Conservation (phyloP, 2,113 vertebrate genomes). For the Oryzias woworae region DNA sequence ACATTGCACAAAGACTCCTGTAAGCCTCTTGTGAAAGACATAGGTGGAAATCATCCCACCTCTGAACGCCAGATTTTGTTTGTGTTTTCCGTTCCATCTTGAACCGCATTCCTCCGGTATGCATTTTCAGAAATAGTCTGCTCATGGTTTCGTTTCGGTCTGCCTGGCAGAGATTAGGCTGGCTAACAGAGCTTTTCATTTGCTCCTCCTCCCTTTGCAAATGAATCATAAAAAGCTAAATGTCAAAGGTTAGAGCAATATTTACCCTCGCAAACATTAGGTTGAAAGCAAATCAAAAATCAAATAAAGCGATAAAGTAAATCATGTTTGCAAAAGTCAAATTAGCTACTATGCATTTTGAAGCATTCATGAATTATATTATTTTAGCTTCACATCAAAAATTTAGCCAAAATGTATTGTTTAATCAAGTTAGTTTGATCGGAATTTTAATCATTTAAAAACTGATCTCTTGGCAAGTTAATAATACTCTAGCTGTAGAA, state of each 20-base stretch:
- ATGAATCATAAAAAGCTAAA: neutral
- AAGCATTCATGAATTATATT: neutral
- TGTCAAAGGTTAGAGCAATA: neutral
- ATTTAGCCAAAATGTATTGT: too few species aligned
- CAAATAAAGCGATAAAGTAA: slow-evolving; percentile 49
- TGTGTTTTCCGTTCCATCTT: neutral
- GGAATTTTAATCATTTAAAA: too few species aligned
- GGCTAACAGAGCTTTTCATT: neutral
- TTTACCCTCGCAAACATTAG: neutral
- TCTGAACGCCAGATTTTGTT: neutral
- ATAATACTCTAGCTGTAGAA: too few species aligned
- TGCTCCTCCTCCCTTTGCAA: neutral
- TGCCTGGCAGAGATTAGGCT: neutral
- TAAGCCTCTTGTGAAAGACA: slow-evolving; percentile 34
- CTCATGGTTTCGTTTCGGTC: neutral
- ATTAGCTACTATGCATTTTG: neutral
- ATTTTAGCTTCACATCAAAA: neutral
- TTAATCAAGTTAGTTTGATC: too few species aligned
- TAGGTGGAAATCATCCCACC: slow-evolving; percentile 6
- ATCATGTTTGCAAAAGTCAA: slow-evolving; percentile 38
- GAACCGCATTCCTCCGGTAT: neutral
- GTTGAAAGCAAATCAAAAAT: neutral
- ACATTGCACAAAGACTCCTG: neutral
- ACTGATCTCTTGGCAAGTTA: too few species aligned
- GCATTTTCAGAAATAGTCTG: too few species aligned